Evolutionary conservation across 2,113 vertebrate species (phyloP).

Genomic region (Siniperca knerii): DNA sequence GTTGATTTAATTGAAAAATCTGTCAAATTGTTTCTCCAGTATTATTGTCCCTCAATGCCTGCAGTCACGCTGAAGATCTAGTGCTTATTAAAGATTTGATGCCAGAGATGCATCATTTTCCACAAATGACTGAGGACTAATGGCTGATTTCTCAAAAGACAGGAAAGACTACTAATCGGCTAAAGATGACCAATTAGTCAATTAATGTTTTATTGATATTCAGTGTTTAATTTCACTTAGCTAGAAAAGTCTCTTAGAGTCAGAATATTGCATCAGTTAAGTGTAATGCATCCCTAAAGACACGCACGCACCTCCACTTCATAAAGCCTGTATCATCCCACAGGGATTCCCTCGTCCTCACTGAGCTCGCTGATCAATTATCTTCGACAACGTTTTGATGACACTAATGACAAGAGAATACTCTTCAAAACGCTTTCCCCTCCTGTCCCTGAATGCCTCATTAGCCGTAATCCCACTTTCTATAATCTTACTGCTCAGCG

Average conservation of each 20-base stretch:
- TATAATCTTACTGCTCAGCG: constrained; percentile 45
- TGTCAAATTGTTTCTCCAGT: background rate
- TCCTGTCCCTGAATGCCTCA: constrained; percentile 46
- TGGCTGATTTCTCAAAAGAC: background rate
- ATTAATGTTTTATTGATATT: background rate
- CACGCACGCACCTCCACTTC: background rate
- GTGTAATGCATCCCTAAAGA: background rate
- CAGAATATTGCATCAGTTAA: background rate
- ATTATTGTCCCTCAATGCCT: background rate
- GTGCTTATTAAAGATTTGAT: too few relatives aligned
- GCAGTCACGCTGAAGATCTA: background rate
- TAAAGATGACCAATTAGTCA: background rate
- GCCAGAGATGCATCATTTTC: too few relatives aligned
- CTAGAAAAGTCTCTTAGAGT: background rate
- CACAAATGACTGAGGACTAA: background rate
- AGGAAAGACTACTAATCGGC: background rate
- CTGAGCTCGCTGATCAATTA: constrained; percentile 19
- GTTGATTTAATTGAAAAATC: too few relatives aligned
- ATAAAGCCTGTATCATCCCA: constrained; percentile 25
- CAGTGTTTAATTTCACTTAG: background rate
- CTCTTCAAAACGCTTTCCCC: constrained; percentile 29
- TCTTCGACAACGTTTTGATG: constrained; percentile 23
- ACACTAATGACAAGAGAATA: constrained; percentile 45
- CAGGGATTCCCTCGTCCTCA: constrained; percentile 18
- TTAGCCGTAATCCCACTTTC: constrained; percentile 71